Base-by-base conservation (phyloP, 2,888 invertebrate genomes). In the Eilema sororculum region DNA sequence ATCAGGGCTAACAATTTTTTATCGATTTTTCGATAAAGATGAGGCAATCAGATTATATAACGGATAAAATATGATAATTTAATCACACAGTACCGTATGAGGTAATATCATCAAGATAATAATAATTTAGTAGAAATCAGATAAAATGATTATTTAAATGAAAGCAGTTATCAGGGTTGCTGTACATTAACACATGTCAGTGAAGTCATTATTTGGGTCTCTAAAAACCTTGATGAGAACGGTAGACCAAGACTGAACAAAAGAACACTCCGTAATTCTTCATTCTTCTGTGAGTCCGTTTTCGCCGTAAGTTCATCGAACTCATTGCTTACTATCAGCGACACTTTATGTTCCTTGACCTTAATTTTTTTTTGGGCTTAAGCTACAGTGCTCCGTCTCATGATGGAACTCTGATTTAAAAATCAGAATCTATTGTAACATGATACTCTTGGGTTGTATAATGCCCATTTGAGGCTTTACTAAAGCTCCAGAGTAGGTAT, bases 31-130 rank as follows among this genome's bases (percentile, higher is more conserved):
- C n/a, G 13, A 22, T 28, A 12, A 28, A 52, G n/a, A 52, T 28
- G 28, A 64, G 25, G 13, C 25, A n/a, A 52, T n/a, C 12, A 28
- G n/a, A 58, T 25, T 64, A 41, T 63, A 52, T 58, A 58, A 37
- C 66, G 20, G n/a, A 59, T 59, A 20, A n/a, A 33, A 57, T 66
- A 66, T 57, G 33, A 24, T 66, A 66, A 58, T 58, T 65, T 66
- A 30, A 57, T 37, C 30, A 58, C 33, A 66, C 25, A 46, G 9
- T n/a, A 46, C 52, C 28, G 12, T 28, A 63, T n/a, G 20, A n/a
- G 46, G 63, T 52, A 52, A 46, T 64, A 58, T 13, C 58, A 58
- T 58, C 58, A 28, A 58, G 58, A 58, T 58, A 28, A 24, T 20
- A 9, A 33, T n/a, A 62, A 62, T 62, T 41, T 41, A 62, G 5